Conservation (phyloP, 2,113 vertebrate species). For the Mus spicilegus region DNA sequence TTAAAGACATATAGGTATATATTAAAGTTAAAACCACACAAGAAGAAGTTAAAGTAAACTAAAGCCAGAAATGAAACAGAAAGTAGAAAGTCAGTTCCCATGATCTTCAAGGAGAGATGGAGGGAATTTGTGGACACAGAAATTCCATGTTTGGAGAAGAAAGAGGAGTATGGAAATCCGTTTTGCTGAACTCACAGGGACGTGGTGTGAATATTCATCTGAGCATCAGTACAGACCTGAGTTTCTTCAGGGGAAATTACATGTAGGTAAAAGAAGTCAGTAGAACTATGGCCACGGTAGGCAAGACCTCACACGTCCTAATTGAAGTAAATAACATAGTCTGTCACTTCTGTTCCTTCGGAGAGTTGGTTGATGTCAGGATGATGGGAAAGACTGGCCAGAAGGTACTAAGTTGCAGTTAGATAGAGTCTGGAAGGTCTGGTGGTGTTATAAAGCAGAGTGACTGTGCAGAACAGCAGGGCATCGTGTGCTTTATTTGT, state of each 20-base stretch:
- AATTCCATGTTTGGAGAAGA: background rate
- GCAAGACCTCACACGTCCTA: background rate
- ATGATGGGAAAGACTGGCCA: background rate
- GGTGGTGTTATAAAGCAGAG: rapidly evolving
- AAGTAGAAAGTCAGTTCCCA: background rate
- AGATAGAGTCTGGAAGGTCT: background rate
- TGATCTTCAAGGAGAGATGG: background rate
- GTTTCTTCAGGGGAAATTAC: background rate
- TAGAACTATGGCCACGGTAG: background rate
- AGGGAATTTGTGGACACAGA: background rate
- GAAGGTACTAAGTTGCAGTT: no score
- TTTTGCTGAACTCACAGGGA: no score
- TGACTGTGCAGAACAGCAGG: background rate
- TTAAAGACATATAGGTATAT: no score
- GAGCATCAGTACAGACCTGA: no score
- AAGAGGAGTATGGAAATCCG: background rate
- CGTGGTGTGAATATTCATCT: background rate
- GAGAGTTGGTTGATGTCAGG: background rate
- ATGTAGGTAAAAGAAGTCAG: background rate
- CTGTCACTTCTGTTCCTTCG: background rate
- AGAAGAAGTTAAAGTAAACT: background rate
- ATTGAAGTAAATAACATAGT: background rate
- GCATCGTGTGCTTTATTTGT: background rate
- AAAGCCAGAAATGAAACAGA: background rate
- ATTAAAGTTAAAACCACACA: background rate